Evolutionary conservation across 2,113 vertebrate species (phyloP).

Genomic region (Anolis carolinensis): DNA sequence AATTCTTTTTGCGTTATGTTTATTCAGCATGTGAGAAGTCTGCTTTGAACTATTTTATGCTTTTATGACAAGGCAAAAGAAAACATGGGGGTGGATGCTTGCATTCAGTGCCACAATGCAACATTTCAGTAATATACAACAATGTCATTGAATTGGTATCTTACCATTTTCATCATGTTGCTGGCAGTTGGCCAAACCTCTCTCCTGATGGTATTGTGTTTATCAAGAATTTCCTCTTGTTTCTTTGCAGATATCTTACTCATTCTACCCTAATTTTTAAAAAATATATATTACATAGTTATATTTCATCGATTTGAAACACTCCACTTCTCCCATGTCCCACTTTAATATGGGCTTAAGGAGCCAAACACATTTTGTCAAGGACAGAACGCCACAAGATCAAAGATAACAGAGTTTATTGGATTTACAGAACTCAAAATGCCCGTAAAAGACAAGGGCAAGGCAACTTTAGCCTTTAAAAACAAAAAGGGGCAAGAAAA

Average conservation of each 20-base stretch:
- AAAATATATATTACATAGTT: background rate
- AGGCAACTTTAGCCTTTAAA: too few species aligned
- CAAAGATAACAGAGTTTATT: too few species aligned
- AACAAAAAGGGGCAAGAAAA: too few species aligned
- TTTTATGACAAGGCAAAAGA: too few species aligned
- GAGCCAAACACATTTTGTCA: background rate
- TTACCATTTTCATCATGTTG: background rate
- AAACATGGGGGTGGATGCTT: too few species aligned
- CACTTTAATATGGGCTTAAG: background rate
- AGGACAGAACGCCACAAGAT: too few species aligned
- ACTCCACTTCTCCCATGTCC: background rate
- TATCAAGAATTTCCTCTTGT: background rate
- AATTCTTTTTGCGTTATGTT: too few species aligned
- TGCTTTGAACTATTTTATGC: too few species aligned
- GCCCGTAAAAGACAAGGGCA: too few species aligned
- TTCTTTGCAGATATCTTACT: background rate
- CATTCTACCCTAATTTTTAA: background rate
- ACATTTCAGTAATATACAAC: background rate
- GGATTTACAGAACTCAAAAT: too few species aligned
- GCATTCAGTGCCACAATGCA: too few species aligned
- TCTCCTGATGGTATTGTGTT: background rate
- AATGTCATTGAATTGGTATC: background rate
- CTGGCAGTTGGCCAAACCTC: background rate
- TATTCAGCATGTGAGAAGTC: too few species aligned
- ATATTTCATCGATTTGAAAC: background rate